A percentile compares a stretch with the other conserved stretches of the same genome.
These are phyloP conservation scores for Globodera rostochiensis DNA, from an alignment of 1,140 invertebrate species.

Conservation along the genomic window DNA sequence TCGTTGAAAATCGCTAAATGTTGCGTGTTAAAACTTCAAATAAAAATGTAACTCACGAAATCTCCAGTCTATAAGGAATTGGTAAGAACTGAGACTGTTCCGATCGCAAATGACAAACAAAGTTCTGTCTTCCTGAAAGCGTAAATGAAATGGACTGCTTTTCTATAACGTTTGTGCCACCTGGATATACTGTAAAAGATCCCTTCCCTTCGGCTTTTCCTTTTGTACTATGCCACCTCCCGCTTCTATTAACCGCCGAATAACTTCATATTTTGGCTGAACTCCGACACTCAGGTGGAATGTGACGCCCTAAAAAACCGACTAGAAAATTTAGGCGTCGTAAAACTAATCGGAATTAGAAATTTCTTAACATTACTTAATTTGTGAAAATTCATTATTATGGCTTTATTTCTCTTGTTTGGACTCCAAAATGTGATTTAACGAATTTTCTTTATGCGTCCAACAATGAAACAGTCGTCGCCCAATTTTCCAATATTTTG, in stretches of 20 bases:
- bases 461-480: too few species aligned
- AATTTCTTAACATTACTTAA: too few species aligned
- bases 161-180: background rate
- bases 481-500: too few species aligned
- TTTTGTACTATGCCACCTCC: conserved; percentile 42
- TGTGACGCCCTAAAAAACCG: conserved; percentile 40
- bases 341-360: too few species aligned
- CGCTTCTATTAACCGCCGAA: conserved; percentile 29
- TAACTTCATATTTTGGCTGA: conserved; percentile 29
- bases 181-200: conserved; percentile 28
- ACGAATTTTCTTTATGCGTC: too few species aligned
- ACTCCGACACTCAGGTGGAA: conserved; percentile 38
- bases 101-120: conserved; percentile 38
- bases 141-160: too few species aligned
- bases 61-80: conserved; percentile 31
- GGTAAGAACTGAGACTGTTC: conserved; percentile 24
- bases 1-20: conserved; percentile 47
- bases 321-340: background rate
- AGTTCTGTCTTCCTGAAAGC: conserved; percentile 32
- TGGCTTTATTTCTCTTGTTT: too few species aligned
- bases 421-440: too few species aligned
- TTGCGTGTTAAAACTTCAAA: background rate
- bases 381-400: too few species aligned
- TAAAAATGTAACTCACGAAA: conserved; percentile 41
- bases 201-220: conserved; percentile 38